Evolutionary conservation across 1,140 invertebrate genomes (phyloP), one percentile per base, ranked within the genome.

Genomic region (Ooceraea biroi): DNA sequence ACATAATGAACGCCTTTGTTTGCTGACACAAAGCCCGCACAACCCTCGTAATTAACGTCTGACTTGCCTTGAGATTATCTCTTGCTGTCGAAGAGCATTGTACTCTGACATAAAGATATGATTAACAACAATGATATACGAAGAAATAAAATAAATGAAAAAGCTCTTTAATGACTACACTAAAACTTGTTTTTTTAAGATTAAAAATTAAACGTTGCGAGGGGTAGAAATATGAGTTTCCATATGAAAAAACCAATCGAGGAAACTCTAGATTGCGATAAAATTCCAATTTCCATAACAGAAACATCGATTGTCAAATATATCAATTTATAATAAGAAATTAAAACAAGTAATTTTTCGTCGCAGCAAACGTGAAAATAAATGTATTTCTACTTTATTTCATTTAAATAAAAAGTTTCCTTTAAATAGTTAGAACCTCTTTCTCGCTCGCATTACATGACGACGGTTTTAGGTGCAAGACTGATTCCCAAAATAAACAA

Each of bases 1-100:
- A 88, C 85, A 73, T 77, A 90, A 84, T 88, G 82, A 88, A 78
- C 84, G 78, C 87, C 84, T 91, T 92, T 91, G 90, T 92, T 91
- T 88, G 84, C 50, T 69, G 86, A 92, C 91, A 91, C 89, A 91
- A 92, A 90, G 86, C 85, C 76, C 87, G 52, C 73, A 63, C 80
- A 88, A 88, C 76, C 73, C 84, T 76, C 22, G 66, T 87, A 84
- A 84, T 88, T 85, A 88, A 69, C 65, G 71, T 65, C 82, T n/a
- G 76, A 88, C 83, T 90, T 90, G 90, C 80, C 85, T 88, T 17
- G n/a, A 78, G 41, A 78, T 69, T 69, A n/a, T 57, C 30, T 68
- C 22, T 27, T 44, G 14, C 30, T 8, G 27, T 91, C 84, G 66
- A 82, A 58, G 25, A 60, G 27, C 22, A 72, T 58, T 82, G 36